Evolutionary conservation across 2,797 vertebrate genomes (phyloP), one percentile per base, ranked within the genome.

Genomic region (Anas bahamensis): DNA sequence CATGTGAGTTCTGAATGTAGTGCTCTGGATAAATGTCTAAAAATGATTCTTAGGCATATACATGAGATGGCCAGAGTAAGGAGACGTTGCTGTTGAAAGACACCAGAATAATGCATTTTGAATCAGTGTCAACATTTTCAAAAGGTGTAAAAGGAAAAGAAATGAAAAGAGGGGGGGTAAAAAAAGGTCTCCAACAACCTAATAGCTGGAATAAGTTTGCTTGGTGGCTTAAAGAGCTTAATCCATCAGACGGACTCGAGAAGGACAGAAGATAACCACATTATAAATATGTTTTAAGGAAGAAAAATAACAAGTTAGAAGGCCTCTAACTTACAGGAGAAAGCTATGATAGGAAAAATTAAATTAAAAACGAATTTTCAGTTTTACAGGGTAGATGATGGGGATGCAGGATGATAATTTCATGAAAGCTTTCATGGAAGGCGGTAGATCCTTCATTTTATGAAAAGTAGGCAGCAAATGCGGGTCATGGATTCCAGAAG

Each of bases 281-380:
- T 85, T 87, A 72, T 52, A 90, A 89, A 85, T 94, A 72, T 52
- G 18, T 88, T 71, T 56, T 59, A 55, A 42, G 59, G 55, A 93
- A 77, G 77, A 87, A 89, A 95, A 87, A 77, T 75, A 75, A 26
- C 41, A 29, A 55, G 59, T 57, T 29, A 42, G 65, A 95, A 90
- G 41, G 57, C 26, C 16, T 86, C 31, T 94, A 59, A 93, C 69
- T 85, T 85, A 10, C 60, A 68, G 61, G 72, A 73, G 42, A 85
- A 93, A 83, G 37, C 59, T 14, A 23, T 17, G 85, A 83, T 96
- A 95, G 87, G 93, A 88, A 75, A 86, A 91, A 92, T 73, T 90
- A 79, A 83, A 83, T 94, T 94, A 86, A 64, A 89, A 89, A 73
- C 76, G 78, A 91, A 94, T 90, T 83, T 89, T 87, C 70, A 87